phyloP scores from a whole-genome alignment of 2,797 vertebrate species.

The Acipenser ruthenus region DNA sequence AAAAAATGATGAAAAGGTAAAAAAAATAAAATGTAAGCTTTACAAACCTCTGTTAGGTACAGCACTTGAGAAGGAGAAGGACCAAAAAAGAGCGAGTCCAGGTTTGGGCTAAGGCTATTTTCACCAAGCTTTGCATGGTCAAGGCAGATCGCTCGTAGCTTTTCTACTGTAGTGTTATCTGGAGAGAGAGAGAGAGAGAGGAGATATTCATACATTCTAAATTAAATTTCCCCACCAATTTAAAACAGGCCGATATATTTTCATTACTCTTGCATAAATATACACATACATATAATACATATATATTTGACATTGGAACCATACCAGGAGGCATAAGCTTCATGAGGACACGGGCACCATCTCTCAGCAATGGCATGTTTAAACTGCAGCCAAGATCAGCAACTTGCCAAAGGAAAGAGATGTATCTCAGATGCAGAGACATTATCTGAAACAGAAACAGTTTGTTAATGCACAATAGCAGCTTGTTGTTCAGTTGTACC shows the following conservation, averaged over 20 bases:
- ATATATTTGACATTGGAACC: not conserved
- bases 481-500: too few relatives aligned
- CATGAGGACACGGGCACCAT: slow-evolving; percentile 95
- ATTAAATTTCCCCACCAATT: too few relatives aligned
- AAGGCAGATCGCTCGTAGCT: slow-evolving; percentile 90
- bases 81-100: slow-evolving; percentile 95
- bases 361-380: slow-evolving; percentile 93
- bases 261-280: too few relatives aligned
- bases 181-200: slow-evolving; percentile 27
- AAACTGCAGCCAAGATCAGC: slow-evolving; percentile 94
- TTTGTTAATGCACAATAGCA: not conserved
- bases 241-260: too few relatives aligned
- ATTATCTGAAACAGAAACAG: slow-evolving; percentile 75
- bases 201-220: too few relatives aligned
- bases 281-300: too few relatives aligned
- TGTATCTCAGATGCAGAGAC: slow-evolving; percentile 95
- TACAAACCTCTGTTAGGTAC: slow-evolving; percentile 93
- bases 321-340: slow-evolving; percentile 98
- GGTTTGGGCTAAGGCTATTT: slow-evolving; percentile 92
- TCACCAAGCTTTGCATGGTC: slow-evolving; percentile 97
- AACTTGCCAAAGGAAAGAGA: slow-evolving; percentile 98
- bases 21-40: not conserved
- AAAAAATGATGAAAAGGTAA: too few relatives aligned
- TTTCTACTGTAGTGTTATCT: slow-evolving; percentile 97
- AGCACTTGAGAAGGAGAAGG: slow-evolving; percentile 98